These are phyloP conservation scores for Drosophila melanocephala DNA, from an alignment of 2,888 invertebrate species.

Conservation along the genomic window DNA sequence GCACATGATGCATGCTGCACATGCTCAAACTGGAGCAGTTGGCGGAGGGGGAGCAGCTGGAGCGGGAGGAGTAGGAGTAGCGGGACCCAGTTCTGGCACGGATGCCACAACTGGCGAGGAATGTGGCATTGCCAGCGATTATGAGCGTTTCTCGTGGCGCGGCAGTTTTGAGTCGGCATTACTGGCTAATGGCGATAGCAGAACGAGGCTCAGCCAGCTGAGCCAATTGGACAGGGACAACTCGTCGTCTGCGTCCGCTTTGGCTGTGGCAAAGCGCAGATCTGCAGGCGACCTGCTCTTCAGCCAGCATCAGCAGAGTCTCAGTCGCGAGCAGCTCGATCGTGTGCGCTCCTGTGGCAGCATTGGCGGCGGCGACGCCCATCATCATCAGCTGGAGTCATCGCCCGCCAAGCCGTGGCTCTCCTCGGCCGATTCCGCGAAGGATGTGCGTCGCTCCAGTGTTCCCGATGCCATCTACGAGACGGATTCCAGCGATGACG, in stretches of 20 bases:
- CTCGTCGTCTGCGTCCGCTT: constrained; percentile 88
- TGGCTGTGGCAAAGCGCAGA: constrained; percentile 90
- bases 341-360: constrained; percentile 93
- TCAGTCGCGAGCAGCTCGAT: constrained; percentile 91
- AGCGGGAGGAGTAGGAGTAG: background rate
- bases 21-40: constrained; percentile 24
- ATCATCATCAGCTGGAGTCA: constrained; percentile 81
- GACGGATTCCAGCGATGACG: constrained; percentile 78
- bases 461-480: constrained; percentile 86
- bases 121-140: constrained; percentile 92
- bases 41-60: background rate
- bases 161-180: constrained; percentile 97
- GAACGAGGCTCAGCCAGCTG: constrained; percentile 90
- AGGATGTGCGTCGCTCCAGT: constrained; percentile 86
- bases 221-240: constrained; percentile 89
- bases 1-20: constrained; percentile 19
- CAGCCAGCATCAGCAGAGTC: constrained; percentile 91
- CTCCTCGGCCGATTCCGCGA: constrained; percentile 75
- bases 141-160: constrained; percentile 96
- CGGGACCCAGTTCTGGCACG: constrained; percentile 84
- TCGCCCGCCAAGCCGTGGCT: constrained; percentile 84
- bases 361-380: constrained; percentile 89
- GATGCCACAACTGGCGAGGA: constrained; percentile 86
- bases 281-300: constrained; percentile 94
- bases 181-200: constrained; percentile 92